Conservation (phyloP, 1,140 invertebrate species). For the Schlechtendalia chinensis region DNA sequence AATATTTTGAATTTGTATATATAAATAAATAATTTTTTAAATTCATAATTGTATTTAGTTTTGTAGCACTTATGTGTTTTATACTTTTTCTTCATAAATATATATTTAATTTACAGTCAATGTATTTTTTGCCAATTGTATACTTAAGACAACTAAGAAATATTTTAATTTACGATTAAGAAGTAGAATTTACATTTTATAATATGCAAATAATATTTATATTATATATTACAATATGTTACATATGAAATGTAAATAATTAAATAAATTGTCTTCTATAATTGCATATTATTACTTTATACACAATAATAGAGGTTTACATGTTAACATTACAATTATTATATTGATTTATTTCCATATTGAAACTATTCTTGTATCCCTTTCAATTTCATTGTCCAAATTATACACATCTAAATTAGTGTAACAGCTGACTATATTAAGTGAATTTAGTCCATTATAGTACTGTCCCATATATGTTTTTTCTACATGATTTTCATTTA, state of each 20-base stretch:
- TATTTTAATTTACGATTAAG: neutral
- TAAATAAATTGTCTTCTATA: too few species aligned
- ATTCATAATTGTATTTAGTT: neutral
- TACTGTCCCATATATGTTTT: slow-evolving; percentile 55
- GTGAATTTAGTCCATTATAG: slow-evolving; percentile 76
- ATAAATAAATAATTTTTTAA: neutral
- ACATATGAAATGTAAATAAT: too few species aligned
- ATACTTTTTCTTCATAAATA: neutral
- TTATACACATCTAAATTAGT: slow-evolving; percentile 76
- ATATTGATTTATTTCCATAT: slow-evolving; percentile 70
- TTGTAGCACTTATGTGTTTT: neutral
- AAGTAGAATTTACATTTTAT: slow-evolving; percentile 14
- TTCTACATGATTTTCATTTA: slow-evolving; percentile 57
- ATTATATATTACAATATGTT: too few species aligned
- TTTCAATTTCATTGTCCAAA: slow-evolving; percentile 82
- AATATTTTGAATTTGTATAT: neutral
- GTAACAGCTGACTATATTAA: slow-evolving; percentile 87
- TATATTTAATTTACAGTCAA: neutral
- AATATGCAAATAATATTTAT: too few species aligned
- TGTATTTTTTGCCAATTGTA: neutral
- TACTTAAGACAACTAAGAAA: neutral
- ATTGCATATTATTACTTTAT: too few species aligned
- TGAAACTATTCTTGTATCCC: slow-evolving; percentile 77
- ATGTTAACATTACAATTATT: too few species aligned
- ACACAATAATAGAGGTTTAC: too few species aligned